A percentile compares a stretch with the other conserved stretches of the same genome.
phyloP scores from a whole-genome alignment of 2,113 vertebrate genomes.

The Datnioides undecimradiatus region DNA sequence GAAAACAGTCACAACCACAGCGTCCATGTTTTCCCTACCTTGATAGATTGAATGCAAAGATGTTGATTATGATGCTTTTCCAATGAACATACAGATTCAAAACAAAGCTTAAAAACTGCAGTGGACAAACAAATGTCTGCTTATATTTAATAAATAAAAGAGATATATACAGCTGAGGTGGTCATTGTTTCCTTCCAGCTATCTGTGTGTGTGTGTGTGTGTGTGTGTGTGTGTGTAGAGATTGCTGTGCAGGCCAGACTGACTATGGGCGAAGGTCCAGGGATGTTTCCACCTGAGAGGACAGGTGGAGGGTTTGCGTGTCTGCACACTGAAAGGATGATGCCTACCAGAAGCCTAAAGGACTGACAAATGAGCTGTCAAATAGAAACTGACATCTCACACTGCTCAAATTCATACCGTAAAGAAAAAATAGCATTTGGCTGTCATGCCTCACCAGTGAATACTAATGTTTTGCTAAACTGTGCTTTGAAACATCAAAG shows the following conservation, averaged over 20 bases:
- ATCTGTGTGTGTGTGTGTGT: conserved; percentile 1
- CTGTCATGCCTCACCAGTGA: conserved; percentile 67
- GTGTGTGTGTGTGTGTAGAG: neutral
- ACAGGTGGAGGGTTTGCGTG: conserved; percentile 57
- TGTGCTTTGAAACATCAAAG: conserved; percentile 57
- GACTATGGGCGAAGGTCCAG: conserved; percentile 59
- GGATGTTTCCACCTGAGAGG: conserved; percentile 75
- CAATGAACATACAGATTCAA: neutral
- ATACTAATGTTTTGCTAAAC: conserved; percentile 77
- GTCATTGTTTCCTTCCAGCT: conserved; percentile 38
- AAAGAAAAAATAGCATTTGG: conserved; percentile 62
- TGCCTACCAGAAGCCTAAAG: conserved; percentile 62
- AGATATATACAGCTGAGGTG: conserved; percentile 21
- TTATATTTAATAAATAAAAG: conserved; percentile 12
- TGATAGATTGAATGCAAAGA: neutral
- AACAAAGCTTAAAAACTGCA: conserved; percentile 23
- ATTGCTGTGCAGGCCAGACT: conserved; percentile 25
- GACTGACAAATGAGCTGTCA: conserved; percentile 78
- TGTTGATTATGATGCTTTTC: neutral
- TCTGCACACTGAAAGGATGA: conserved; percentile 54
- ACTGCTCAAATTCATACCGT: conserved; percentile 54
- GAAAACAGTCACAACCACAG: neutral
- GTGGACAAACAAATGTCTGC: conserved; percentile 18
- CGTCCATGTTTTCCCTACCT: neutral
- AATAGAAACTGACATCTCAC: conserved; percentile 73